Conservation (phyloP, 2,113 vertebrate genomes). For the Albula goreensis region DNA sequence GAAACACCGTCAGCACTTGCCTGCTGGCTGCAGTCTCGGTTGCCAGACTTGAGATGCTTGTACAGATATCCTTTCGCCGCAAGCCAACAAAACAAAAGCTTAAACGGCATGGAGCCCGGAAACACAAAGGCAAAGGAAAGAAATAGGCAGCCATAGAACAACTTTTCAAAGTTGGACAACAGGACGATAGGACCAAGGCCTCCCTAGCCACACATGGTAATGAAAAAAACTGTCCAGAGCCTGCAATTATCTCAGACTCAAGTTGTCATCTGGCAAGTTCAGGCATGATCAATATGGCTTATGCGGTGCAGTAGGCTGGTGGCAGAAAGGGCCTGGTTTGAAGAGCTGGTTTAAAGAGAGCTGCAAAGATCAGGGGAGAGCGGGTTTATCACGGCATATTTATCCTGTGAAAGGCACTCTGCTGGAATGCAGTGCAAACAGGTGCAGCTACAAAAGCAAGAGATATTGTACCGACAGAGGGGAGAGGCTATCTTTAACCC, state of each 20-base stretch:
- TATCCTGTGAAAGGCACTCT: neutral
- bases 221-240: neutral
- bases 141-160: neutral
- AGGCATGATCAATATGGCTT: neutral
- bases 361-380: neutral
- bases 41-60: neutral
- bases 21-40: neutral
- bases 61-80: neutral
- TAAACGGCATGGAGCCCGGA: neutral
- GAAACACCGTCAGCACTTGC: neutral
- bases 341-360: neutral
- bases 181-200: neutral
- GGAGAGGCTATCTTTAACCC: constrained; percentile 1
- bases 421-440: neutral
- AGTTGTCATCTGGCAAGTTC: constrained; percentile 1
- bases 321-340: neutral
- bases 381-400: neutral
- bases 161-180: neutral
- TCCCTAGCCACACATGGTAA: neutral
- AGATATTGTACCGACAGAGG: neutral
- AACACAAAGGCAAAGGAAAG: neutral
- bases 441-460: constrained; percentile 25
- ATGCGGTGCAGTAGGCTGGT: neutral
- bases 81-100: neutral
- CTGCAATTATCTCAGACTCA: neutral